Conservation (phyloP, 2,113 vertebrate species). For the Tupaia chinensis region DNA sequence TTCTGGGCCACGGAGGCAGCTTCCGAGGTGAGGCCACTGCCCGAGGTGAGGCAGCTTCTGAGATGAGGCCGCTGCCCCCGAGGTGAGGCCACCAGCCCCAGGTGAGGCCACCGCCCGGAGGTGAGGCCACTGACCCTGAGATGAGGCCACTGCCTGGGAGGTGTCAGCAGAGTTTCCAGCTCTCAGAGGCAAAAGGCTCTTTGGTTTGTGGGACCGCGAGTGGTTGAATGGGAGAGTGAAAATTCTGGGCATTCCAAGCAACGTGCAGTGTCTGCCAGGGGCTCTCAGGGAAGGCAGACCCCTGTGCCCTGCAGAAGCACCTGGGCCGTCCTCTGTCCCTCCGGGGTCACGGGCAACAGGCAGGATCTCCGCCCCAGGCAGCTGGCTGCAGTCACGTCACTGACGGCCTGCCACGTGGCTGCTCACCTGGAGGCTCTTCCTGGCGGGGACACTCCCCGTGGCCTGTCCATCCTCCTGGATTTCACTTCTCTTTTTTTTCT, state of each 20-base stretch:
- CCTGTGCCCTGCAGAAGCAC: background rate
- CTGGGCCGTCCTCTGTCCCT: background rate
- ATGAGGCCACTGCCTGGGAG: background rate
- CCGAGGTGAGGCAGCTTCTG: no score
- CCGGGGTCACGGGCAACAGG: no score
- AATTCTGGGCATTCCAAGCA: background rate
- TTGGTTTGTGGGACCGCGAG: rapidly evolving
- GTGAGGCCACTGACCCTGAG: background rate
- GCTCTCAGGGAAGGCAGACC: background rate
- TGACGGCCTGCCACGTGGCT: no score
- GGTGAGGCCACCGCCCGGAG: no score
- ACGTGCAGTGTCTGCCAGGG: background rate
- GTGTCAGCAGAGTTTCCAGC: rapidly evolving
- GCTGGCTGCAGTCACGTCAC: no score
- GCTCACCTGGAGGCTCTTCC: background rate
- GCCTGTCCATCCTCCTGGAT: background rate
- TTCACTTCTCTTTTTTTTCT: no score
- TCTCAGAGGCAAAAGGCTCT: background rate
- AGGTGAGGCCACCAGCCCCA: rapidly evolving
- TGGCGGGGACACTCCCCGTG: rapidly evolving
- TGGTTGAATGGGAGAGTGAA: background rate
- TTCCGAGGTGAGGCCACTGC: background rate
- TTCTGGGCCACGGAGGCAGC: rapidly evolving
- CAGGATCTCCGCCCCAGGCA: no score
- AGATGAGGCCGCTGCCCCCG: background rate